phyloP scores from a whole-genome alignment of 2,113 vertebrate species.

The Anoplopoma fimbria region DNA sequence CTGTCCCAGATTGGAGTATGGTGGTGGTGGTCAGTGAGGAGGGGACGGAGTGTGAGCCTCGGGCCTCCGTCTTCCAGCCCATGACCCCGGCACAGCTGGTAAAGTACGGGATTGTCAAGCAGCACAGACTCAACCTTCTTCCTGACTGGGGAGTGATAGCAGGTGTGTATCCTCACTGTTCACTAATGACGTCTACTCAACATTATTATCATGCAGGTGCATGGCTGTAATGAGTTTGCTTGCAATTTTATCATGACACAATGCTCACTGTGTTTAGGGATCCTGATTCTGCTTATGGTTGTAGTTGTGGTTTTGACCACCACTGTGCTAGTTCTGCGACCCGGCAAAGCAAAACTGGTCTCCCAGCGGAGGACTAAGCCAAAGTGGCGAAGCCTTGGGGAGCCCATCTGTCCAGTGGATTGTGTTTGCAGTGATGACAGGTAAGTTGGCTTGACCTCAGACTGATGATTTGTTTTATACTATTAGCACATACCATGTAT shows the following conservation, averaged over 20 bases:
- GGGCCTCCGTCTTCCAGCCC: conserved; percentile 84
- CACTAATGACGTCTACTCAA: background rate
- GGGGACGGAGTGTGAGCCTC: conserved; percentile 81
- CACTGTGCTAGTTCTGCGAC: conserved; percentile 86
- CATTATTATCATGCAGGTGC: background rate
- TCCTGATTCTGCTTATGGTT: conserved; percentile 84
- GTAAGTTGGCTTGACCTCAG: conserved; percentile 59
- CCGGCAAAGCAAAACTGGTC: conserved; percentile 69
- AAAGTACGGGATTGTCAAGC: conserved; percentile 84
- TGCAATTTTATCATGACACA: background rate
- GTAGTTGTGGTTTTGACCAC: conserved; percentile 81
- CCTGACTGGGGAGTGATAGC: conserved; percentile 89
- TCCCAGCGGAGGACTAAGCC: conserved; percentile 84
- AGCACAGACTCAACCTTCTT: conserved; percentile 82
- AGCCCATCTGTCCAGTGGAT: conserved; percentile 81
- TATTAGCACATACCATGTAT: background rate
- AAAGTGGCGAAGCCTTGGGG: conserved; percentile 90
- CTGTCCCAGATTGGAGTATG: conserved; percentile 81
- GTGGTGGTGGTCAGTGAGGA: conserved; percentile 88
- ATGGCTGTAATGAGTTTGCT: background rate
- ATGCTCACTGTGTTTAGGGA: conserved; percentile 52
- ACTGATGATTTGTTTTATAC: background rate
- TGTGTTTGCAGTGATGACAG: conserved; percentile 82
- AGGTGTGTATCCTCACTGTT: conserved; percentile 76
- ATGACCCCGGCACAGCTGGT: conserved; percentile 89